Conservation (phyloP, 2,888 invertebrate genomes). For the Hetaerina titia region DNA sequence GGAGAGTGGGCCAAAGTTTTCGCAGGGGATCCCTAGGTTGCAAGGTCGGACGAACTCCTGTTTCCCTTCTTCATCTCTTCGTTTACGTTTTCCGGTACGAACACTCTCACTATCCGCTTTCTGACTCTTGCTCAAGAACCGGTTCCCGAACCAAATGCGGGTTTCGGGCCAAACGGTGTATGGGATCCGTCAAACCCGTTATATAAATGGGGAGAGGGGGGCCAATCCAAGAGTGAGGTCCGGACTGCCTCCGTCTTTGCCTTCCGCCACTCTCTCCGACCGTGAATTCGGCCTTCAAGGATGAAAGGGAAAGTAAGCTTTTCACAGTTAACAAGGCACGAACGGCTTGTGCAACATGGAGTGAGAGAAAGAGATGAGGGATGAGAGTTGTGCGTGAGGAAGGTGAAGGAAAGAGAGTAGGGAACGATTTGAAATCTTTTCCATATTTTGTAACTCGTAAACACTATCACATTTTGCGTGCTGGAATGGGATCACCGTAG, state of each 20-base stretch:
- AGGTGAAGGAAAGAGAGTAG: neutral
- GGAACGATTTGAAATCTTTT: neutral
- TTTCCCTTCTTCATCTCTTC: neutral
- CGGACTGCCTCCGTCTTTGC: neutral
- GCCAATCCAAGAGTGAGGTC: neutral
- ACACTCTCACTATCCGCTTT: neutral
- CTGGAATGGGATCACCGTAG: neutral
- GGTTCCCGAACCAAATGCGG: neutral
- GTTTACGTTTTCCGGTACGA: neutral
- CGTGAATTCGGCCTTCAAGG: constrained; percentile 57
- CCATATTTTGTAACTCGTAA: neutral
- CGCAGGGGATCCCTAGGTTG: neutral
- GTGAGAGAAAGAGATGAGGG: neutral
- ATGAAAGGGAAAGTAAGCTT: constrained; percentile 47
- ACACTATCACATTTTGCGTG: neutral
- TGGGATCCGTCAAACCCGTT: neutral
- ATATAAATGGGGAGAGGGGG: neutral
- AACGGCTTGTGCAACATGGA: neutral
- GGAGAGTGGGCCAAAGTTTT: too few species aligned
- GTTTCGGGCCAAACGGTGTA: neutral
- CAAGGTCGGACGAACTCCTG: neutral
- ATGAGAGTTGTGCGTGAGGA: neutral
- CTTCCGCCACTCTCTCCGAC: neutral
- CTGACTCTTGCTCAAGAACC: neutral
- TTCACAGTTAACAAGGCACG: neutral